A percentile compares a stretch with the other conserved stretches of the same genome.
phyloP scores from a whole-genome alignment of 2,113 vertebrate species.

The Tenebrosternarchus preto region DNA sequence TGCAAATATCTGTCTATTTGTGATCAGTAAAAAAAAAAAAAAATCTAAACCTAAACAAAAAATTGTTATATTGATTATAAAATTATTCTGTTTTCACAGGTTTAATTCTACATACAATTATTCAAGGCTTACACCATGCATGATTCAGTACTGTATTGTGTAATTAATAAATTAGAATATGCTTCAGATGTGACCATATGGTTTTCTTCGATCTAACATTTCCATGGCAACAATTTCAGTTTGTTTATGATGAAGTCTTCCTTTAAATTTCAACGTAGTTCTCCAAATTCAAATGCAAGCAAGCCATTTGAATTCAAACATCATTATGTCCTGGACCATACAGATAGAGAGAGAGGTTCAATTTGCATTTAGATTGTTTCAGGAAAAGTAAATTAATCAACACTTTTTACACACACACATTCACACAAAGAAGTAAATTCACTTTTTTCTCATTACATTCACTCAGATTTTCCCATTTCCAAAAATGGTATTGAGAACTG shows the following conservation, averaged over 20 bases:
- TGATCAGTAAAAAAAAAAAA: background rate
- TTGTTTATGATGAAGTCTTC: conserved; percentile 65
- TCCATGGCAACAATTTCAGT: conserved; percentile 59
- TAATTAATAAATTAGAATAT: background rate
- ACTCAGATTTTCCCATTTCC: conserved; percentile 33
- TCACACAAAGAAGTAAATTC: conserved; percentile 39
- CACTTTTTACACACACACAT: conserved; percentile 54
- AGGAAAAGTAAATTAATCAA: conserved; percentile 79
- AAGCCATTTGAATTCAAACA: conserved; percentile 76
- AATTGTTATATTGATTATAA: conserved; percentile 1
- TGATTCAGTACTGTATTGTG: background rate
- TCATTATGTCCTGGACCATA: conserved; percentile 76
- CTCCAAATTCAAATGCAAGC: conserved; percentile 68
- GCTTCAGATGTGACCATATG: conserved; percentile 6
- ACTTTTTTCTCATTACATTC: conserved; percentile 21
- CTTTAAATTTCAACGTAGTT: conserved; percentile 70
- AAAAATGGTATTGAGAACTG: conserved; percentile 20
- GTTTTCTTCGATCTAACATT: background rate
- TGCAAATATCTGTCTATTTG: background rate
- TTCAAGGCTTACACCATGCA: background rate
- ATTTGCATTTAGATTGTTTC: conserved; percentile 84
- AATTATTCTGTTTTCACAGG: conserved; percentile 18
- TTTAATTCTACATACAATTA: conserved; percentile 11
- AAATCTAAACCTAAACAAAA: background rate
- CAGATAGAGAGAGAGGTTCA: conserved; percentile 77